phyloP scores from a whole-genome alignment of 2,797 vertebrate species.

The Sebastes hopkinsi region DNA sequence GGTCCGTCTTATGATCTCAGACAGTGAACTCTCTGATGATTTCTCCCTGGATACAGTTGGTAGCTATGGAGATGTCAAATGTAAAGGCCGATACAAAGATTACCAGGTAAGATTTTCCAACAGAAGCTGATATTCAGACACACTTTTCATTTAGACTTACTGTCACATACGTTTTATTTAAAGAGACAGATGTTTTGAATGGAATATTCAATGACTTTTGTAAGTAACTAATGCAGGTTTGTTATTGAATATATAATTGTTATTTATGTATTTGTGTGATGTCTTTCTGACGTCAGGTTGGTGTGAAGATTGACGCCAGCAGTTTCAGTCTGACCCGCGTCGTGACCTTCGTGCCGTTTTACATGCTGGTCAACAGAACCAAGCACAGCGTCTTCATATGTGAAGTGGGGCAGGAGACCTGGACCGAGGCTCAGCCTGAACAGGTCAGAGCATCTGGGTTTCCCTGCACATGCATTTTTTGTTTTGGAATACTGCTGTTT shows the following conservation, averaged over 20 bases:
- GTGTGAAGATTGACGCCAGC: slow-evolving; percentile 93
- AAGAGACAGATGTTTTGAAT: not conserved
- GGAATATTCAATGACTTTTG: not conserved
- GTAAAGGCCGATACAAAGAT: slow-evolving; percentile 91
- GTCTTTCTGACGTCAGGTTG: slow-evolving; percentile 81
- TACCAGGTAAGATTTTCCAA: slow-evolving; percentile 86
- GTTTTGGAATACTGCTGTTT: not conserved
- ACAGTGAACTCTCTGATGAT: slow-evolving; percentile 93
- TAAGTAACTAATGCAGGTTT: not conserved
- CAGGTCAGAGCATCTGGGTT: slow-evolving; percentile 79
- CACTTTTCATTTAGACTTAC: not conserved
- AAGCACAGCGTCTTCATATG: slow-evolving; percentile 87
- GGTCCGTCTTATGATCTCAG: slow-evolving; percentile 97
- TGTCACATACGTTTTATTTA: not conserved
- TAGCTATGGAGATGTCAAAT: slow-evolving; percentile 94
- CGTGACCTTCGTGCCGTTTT: slow-evolving; percentile 95
- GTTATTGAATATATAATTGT: not conserved
- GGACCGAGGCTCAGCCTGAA: slow-evolving; percentile 87
- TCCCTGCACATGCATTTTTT: not conserved
- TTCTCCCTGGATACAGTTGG: slow-evolving; percentile 98
- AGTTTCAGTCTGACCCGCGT: slow-evolving; percentile 98
- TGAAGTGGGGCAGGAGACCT: slow-evolving; percentile 87
- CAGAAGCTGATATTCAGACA: not conserved
- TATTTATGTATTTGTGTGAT: not conserved
- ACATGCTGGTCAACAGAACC: slow-evolving; percentile 94